phyloP scores from a whole-genome alignment of 2,888 invertebrate genomes.

The Allygus modestus region DNA sequence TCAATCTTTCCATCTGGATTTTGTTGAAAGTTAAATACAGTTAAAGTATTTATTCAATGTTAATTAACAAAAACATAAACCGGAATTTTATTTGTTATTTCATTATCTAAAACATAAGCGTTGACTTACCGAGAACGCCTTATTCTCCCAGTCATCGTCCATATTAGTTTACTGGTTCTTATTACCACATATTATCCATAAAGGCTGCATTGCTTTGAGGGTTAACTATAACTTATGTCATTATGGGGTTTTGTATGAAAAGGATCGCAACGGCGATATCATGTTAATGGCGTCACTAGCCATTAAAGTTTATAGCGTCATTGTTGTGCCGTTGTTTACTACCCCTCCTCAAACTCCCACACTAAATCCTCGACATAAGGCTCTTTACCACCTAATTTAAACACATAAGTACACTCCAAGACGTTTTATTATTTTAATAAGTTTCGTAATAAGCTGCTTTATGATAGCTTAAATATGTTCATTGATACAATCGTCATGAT shows the following conservation, averaged over 20 bases:
- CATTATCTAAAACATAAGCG: too few relatives aligned
- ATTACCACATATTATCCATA: too few relatives aligned
- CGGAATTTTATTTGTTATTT: too few relatives aligned
- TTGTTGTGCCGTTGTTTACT: constrained; percentile 31
- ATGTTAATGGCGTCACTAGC: constrained; percentile 20
- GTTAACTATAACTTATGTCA: constrained; percentile 16
- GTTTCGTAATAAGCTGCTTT: neutral
- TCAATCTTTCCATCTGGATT: too few relatives aligned
- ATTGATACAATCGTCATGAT: neutral
- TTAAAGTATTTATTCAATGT: too few relatives aligned
- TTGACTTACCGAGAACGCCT: too few relatives aligned
- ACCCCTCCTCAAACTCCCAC: neutral
- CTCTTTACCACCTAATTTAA: constrained; percentile 3
- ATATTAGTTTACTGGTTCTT: too few relatives aligned
- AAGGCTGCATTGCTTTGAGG: neutral
- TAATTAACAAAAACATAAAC: too few relatives aligned
- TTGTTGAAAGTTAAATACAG: too few relatives aligned
- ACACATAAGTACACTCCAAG: neutral
- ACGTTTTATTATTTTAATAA: constrained; percentile 11
- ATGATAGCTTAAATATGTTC: neutral
- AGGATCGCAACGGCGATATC: neutral
- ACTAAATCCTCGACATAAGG: neutral
- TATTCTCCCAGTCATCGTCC: too few relatives aligned
- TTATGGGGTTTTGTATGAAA: neutral
- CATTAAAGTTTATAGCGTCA: constrained; percentile 20